Evolutionary conservation across 2,888 invertebrate genomes (phyloP), one percentile per base, ranked within the genome.

Genomic region (Tiphia femorata): DNA sequence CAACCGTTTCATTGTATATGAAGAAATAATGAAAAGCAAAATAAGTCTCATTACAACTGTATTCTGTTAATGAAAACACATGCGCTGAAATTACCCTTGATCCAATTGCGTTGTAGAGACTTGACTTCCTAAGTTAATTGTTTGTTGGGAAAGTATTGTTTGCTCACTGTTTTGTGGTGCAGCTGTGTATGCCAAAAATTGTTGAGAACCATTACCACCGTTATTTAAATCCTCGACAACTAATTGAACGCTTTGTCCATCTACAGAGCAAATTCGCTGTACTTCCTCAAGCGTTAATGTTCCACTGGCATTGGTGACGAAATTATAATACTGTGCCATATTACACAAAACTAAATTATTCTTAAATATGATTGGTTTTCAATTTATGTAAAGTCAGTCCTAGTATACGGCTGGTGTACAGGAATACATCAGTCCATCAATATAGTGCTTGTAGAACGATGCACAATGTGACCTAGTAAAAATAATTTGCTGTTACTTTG

Each of bases 251-350:
- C 70, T 77, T 58, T 79, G 80, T 53, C 83, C 83, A 5, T 82
- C 80, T 58, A 70, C 62, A 37, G 75, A 64, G 60, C 76, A 80
- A 58, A 78, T 67, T 68, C 75, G 76, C 53, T 78, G 75, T 43
- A 77, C 65, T 56, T 81, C 80, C 57, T 82, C 81, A 35, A 79
- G 58, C 49, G 78, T 78, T 57, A 75, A 70, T 38, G 79, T 75
- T 73, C 78, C 77, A 76, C 77, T 75, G 63, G 78, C 58, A 75
- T 77, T 77, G 64, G 78, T 67, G 68, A 82, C 75, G 58, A 82
- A 58, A 68, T 82, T 82, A 75, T 69, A 79, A 78, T 78, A 80
- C 61, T 81, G 79, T 73, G 79, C 83, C 83, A 83, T 83, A 75
- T 72, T 78, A 77, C 64, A 72, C 33, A 64, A 69, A 53, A 69